Conservation (phyloP, 2,797 vertebrate genomes). For the Decapterus maruadsi region DNA sequence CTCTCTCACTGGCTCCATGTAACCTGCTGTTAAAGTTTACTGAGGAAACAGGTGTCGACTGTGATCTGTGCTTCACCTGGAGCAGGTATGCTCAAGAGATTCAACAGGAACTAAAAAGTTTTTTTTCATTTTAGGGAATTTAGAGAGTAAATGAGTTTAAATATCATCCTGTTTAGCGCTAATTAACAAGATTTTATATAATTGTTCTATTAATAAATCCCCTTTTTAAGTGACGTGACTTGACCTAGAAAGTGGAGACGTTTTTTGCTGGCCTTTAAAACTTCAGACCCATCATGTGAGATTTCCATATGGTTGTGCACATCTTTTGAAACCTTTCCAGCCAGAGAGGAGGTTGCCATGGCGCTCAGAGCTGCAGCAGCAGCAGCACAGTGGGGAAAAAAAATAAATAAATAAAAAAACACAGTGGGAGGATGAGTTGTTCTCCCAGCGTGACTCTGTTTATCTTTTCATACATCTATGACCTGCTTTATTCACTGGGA, state of each 20-base stretch:
- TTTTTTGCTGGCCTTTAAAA: neutral
- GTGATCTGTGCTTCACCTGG: neutral
- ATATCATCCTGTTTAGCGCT: neutral
- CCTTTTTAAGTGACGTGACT: neutral
- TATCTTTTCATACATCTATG: conserved; percentile 43
- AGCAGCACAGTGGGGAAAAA: conserved; percentile 24
- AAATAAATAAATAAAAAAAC: neutral
- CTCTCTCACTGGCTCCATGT: neutral
- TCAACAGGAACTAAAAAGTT: too few relatives aligned
- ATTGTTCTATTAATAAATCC: too few relatives aligned
- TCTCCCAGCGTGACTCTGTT: conserved; percentile 47
- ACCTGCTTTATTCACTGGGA: conserved; percentile 53
- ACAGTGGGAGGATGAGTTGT: conserved; percentile 25
- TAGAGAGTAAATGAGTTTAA: neutral
- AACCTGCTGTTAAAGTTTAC: neutral
- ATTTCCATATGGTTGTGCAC: conserved; percentile 9
- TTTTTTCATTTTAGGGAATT: neutral
- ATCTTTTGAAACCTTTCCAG: conserved; percentile 30
- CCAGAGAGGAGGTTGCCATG: conserved; percentile 50
- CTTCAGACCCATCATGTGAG: neutral
- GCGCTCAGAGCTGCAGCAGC: conserved; percentile 23
- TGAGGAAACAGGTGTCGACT: neutral
- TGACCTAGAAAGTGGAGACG: neutral
- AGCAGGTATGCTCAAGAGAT: neutral
- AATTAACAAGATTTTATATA: neutral